A percentile compares a stretch with the other conserved stretches of the same genome.
Evolutionary conservation across 2,888 invertebrate genomes (phyloP).

Genomic region (Brachypalpus laphriformis): DNA sequence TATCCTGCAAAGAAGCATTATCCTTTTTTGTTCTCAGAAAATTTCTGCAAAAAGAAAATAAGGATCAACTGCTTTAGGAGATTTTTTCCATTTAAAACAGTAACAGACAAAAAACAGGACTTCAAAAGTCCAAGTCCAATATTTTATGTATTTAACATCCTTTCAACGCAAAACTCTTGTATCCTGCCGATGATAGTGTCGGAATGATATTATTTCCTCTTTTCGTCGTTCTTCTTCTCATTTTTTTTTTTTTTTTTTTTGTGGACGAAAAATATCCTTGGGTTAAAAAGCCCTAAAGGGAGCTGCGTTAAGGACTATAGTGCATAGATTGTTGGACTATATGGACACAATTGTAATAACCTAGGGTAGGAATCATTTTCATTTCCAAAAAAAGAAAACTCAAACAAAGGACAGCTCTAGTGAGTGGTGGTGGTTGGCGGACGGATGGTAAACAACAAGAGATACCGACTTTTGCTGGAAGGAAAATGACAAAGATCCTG

Average conservation of each 20-base stretch:
- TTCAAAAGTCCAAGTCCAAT: conserved; percentile 52
- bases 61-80: conserved; percentile 53
- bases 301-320: conserved; percentile 50
- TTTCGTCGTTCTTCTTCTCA: background rate
- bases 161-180: conserved; percentile 53
- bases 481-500: conserved; percentile 54
- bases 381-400: conserved; percentile 7
- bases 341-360: conserved; percentile 46
- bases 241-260: conserved; percentile 9
- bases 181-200: conserved; percentile 43
- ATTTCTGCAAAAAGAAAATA: conserved; percentile 4
- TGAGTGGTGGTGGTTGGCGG: background rate
- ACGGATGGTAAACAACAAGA: conserved; percentile 7
- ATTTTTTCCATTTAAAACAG: conserved; percentile 34
- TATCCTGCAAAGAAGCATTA: conserved; percentile 24
- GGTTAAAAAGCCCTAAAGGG: conserved; percentile 59
- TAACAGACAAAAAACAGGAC: conserved; percentile 4
- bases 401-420: background rate
- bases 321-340: conserved; percentile 39
- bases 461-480: conserved; percentile 36
- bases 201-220: conserved; percentile 58
- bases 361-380: conserved; percentile 19
- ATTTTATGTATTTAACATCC: conserved; percentile 63
- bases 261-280: conserved; percentile 34
- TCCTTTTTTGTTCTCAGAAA: background rate